Evolutionary conservation across 2,113 vertebrate genomes (phyloP).

Genomic region (Chitala chitala): DNA sequence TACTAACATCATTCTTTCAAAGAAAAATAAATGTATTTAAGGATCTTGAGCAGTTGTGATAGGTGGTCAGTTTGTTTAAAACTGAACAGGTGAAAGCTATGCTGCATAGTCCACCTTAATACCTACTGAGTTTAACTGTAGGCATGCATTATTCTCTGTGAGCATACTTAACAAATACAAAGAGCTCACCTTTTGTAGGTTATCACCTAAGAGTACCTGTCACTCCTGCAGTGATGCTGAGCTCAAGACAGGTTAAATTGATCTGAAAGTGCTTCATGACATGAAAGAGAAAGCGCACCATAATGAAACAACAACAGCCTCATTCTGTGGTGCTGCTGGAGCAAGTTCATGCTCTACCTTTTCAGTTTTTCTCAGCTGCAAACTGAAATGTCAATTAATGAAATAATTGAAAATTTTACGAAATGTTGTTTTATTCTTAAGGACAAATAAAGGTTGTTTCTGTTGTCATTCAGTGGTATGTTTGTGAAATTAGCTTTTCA

Average conservation of each 20-base stretch:
- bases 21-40: not conserved
- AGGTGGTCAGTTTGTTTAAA: not conserved
- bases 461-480: constrained; percentile 26
- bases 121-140: not conserved
- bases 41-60: not conserved
- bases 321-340: not conserved
- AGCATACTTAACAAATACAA: not conserved
- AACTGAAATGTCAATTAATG: constrained; percentile 20
- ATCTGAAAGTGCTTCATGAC: not conserved
- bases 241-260: not conserved
- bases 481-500: no score
- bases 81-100: not conserved
- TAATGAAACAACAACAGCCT: not conserved
- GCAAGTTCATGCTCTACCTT: not conserved
- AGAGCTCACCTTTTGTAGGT: no score
- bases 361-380: constrained; percentile 12
- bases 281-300: not conserved
- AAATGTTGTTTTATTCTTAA: constrained; percentile 5
- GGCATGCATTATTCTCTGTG: not conserved
- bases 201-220: not conserved
- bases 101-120: no score
- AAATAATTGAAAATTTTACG: constrained; percentile 8
- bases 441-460: constrained; percentile 18
- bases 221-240: not conserved
- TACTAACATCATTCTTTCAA: not conserved